Evolutionary conservation across 2,797 vertebrate species (phyloP), one percentile per base, ranked within the genome.

Genomic region (Kryptolebias ocellatus): DNA sequence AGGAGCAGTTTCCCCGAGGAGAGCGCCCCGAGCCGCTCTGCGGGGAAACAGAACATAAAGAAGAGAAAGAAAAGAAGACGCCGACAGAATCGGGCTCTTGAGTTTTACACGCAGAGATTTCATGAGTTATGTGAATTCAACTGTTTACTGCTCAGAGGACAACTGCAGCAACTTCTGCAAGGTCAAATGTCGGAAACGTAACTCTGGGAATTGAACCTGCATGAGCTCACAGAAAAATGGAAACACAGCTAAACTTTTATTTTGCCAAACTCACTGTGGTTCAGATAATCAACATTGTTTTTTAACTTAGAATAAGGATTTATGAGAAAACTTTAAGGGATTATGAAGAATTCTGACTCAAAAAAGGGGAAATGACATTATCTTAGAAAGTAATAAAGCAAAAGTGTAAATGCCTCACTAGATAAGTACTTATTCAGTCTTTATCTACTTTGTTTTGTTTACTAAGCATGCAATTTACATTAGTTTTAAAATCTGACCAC

Each of bases 151-250:
- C 24, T 31, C 12, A 1, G n/a, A 37, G 58, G 49, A 55, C 27
- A 50, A 3, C 20, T 20, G 15, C 7, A 5, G n/a, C 20, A 31
- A 17, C 42, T 29, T 79, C 24, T 37, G 53, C 15, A 51, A 60
- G 65, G 51, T 67, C 69, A 67, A 46, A 74, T 53, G 68, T 82
- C 42, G 44, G 54, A 18, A 52, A 7, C 7, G 6, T 9, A 12
- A 28, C 4, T 8, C 10, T 11, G 16, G 42, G 47, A 67, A 24
- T 2, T 39, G 15, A 20, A 29, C 2, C 31, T 28, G n/a, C n/a
- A n/a, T n/a, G 5, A 57, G 37, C 27, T 50, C 29, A 18, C 31
- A 55, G 11, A 44, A 20, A 29, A 18, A 15, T 31, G 7, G 16
- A 7, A 15, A 37, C 18, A 17, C 1, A 57, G 46, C 5, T 0